These are phyloP conservation scores for Chloroceryle amazona DNA, from an alignment of 2,797 vertebrate species.

Conservation along the genomic window DNA sequence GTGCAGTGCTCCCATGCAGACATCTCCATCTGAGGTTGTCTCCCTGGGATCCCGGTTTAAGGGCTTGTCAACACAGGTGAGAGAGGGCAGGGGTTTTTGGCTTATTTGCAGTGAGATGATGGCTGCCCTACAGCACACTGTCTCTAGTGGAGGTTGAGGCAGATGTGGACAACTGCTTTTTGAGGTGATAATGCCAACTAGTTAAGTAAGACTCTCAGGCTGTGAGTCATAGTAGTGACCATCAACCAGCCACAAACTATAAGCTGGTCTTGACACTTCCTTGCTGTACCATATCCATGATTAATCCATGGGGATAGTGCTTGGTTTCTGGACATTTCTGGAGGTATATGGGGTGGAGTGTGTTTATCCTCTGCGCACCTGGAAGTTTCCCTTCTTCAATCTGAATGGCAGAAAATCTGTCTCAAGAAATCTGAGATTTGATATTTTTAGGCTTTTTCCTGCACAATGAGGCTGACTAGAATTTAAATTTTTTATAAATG, in stretches of 20 bases:
- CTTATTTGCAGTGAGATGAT: background rate
- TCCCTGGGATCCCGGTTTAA: background rate
- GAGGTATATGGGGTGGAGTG: background rate
- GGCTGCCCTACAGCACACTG: background rate
- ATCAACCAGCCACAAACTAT: background rate
- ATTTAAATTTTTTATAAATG: slow-evolving; percentile 64
- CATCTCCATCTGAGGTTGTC: background rate
- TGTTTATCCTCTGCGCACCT: background rate
- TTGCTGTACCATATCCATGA: fast-evolving
- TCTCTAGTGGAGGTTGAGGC: background rate
- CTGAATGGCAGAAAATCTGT: slow-evolving; percentile 16
- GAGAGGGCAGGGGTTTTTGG: background rate
- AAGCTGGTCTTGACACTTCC: background rate
- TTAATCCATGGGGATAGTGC: background rate
- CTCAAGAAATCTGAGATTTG: slow-evolving; percentile 51
- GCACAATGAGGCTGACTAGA: slow-evolving; percentile 52
- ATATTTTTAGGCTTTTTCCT: slow-evolving; percentile 38
- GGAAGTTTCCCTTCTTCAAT: background rate
- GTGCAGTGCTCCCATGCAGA: background rate
- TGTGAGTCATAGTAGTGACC: background rate
- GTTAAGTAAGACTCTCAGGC: background rate
- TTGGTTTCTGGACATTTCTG: background rate
- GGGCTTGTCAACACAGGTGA: background rate
- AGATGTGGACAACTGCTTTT: background rate
- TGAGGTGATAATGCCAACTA: background rate